phyloP scores from a whole-genome alignment of 2,797 vertebrate genomes.

The Eulemur albifrons region DNA sequence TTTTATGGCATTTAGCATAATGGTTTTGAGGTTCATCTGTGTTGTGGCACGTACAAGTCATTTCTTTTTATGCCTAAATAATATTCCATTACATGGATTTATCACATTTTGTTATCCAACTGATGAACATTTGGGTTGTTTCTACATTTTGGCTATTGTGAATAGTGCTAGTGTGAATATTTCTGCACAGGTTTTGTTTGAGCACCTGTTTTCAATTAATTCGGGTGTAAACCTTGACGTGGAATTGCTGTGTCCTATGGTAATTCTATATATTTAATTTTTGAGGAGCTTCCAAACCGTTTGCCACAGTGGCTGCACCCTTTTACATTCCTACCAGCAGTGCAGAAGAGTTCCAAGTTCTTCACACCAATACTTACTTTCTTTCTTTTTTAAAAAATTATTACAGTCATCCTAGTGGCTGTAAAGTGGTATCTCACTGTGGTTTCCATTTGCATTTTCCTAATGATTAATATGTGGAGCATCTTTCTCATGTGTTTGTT shows the following conservation, averaged over 20 bases:
- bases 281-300: not conserved
- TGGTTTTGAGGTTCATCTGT: not conserved
- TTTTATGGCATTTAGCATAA: not conserved
- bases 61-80: not conserved
- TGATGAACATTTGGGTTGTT: not conserved
- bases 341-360: not conserved
- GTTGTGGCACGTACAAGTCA: no score
- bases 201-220: not conserved
- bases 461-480: not conserved
- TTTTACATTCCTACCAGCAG: not conserved
- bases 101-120: not conserved
- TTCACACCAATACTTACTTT: not conserved
- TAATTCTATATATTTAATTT: slow-evolving; percentile 19
- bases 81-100: not conserved
- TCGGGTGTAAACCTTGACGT: not conserved
- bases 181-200: not conserved
- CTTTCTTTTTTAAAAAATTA: not conserved
- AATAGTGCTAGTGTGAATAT: not conserved
- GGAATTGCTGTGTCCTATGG: not conserved
- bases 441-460: slow-evolving; percentile 21
- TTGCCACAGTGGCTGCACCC: not conserved
- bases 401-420: not conserved
- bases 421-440: not conserved
- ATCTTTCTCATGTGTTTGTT: not conserved
- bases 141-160: not conserved